Evolutionary conservation across 23 tunicate species (phyloP).

Genomic region (Halocynthia aurantium): DNA sequence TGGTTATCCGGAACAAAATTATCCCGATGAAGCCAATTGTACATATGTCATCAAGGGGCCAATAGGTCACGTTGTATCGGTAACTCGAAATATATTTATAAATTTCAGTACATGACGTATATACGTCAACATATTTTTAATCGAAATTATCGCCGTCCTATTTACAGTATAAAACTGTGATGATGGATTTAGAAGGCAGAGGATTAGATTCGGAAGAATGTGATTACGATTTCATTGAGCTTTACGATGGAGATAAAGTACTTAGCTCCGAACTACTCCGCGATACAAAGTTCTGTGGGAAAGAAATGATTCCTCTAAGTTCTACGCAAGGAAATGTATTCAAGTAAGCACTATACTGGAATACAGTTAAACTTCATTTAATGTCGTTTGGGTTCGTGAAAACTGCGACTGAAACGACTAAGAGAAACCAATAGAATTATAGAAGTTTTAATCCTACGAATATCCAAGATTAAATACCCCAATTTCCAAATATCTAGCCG

Average conservation of each 20-base stretch:
- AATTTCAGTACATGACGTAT: neutral
- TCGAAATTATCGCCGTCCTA: neutral
- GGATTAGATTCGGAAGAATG: neutral
- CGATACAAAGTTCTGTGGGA: neutral
- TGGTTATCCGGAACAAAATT: conserved; percentile 16
- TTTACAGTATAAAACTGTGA: conserved; percentile 1
- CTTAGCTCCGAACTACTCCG: neutral
- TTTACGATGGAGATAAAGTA: neutral
- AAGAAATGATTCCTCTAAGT: neutral
- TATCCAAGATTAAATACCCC: no score
- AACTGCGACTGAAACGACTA: no score
- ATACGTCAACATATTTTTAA: no score
- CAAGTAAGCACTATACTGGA: neutral
- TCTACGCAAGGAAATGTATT: neutral
- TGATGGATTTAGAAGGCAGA: conserved; percentile 6
- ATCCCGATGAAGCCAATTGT: neutral
- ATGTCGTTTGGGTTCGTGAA: neutral
- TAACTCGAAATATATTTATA: neutral
- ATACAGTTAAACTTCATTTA: neutral
- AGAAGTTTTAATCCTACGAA: no score
- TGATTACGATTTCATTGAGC: neutral
- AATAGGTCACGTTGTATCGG: conserved; percentile 2
- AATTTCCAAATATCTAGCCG: no score
- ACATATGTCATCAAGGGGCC: conserved; percentile 3
- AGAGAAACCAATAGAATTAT: no score